These are phyloP conservation scores for Smutsia gigantea DNA, from an alignment of 2,797 vertebrate genomes.

Conservation along the genomic window DNA sequence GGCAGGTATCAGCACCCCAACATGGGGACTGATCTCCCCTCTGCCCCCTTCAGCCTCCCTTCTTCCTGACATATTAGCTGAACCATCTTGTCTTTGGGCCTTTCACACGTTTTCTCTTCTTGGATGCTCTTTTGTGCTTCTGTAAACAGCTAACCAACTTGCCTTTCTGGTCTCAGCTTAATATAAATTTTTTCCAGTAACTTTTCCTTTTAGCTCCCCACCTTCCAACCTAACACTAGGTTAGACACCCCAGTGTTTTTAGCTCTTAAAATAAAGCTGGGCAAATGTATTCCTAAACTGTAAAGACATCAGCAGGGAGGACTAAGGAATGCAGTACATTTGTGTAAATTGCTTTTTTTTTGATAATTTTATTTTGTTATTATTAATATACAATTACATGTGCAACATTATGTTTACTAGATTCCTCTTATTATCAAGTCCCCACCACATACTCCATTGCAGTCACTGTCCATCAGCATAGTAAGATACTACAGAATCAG, in stretches of 20 bases:
- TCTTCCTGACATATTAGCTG: not conserved
- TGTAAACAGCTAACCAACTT: not conserved
- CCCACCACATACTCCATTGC: too few relatives aligned
- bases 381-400: too few relatives aligned
- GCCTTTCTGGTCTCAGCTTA: not conserved
- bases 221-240: not conserved
- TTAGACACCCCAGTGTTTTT: not conserved
- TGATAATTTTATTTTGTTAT: too few relatives aligned
- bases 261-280: not conserved
- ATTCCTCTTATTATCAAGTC: too few relatives aligned
- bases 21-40: accelerated
- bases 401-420: too few relatives aligned
- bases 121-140: not conserved
- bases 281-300: not conserved
- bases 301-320: not conserved
- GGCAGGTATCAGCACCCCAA: not conserved
- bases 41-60: too few relatives aligned
- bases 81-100: not conserved
- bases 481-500: too few relatives aligned
- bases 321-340: not conserved
- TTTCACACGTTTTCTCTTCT: not conserved
- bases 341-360: not conserved
- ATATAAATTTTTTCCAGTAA: not conserved
- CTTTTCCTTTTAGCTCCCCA: not conserved
- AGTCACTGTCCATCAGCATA: too few relatives aligned